phyloP scores from a whole-genome alignment of 2,888 invertebrate genomes.

The Pantelozetes paolii region DNA sequence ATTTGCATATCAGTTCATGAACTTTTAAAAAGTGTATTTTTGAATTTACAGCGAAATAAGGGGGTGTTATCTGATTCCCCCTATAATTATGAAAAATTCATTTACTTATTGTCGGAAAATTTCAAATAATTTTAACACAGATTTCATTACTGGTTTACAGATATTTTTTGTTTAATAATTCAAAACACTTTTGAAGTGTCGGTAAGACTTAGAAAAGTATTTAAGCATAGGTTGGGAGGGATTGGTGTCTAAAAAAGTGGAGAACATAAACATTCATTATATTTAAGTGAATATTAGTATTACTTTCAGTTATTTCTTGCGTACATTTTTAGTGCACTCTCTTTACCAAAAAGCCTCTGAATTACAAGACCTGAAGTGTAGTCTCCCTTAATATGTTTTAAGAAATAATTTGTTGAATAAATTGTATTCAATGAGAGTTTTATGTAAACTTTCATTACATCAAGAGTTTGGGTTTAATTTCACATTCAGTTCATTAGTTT shows the following conservation, averaged over 20 bases:
- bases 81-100: conserved; percentile 30
- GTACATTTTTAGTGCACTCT: too few species aligned
- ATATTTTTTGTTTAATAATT: background rate
- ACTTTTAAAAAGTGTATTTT: background rate
- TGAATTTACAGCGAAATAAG: background rate
- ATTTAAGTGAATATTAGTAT: background rate
- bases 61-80: conserved; percentile 15
- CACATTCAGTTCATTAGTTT: too few species aligned
- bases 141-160: background rate
- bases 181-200: background rate
- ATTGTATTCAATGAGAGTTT: conserved; percentile 1
- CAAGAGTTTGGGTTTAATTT: background rate
- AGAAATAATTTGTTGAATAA: background rate
- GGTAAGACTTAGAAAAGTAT: conserved; percentile 14
- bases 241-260: background rate
- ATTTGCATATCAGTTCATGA: background rate
- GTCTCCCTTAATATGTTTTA: background rate
- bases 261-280: conserved; percentile 2
- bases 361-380: too few species aligned
- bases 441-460: background rate
- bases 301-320: too few species aligned
- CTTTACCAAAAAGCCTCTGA: too few species aligned
- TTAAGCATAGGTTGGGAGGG: conserved; percentile 15
- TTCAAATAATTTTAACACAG: background rate
- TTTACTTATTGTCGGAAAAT: background rate